These are phyloP conservation scores for Steinernema khuongi DNA, from an alignment of 1,140 invertebrate genomes.

Conservation along the genomic window DNA sequence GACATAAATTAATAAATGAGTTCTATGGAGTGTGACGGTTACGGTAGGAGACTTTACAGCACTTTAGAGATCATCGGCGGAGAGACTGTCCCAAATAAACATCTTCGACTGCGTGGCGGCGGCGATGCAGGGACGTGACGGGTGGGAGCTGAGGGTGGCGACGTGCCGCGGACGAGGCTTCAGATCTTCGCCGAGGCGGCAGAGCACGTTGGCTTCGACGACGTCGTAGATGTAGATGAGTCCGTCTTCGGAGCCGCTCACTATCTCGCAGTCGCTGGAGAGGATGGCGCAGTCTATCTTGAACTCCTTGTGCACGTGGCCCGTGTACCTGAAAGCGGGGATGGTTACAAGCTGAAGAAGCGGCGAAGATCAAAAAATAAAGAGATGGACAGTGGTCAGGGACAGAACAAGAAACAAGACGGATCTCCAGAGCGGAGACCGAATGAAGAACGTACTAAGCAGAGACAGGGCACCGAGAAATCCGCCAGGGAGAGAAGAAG, in stretches of 20 bases:
- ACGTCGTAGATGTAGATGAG: conserved; percentile 6
- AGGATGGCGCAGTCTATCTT: conserved; percentile 1
- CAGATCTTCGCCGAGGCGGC: conserved; percentile 1
- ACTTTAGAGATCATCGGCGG: conserved; percentile 1
- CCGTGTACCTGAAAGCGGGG: neutral
- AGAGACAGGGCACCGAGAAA: no score
- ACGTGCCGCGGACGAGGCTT: neutral
- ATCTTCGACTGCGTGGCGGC: neutral
- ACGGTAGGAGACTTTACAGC: neutral
- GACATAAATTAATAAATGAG: neutral
- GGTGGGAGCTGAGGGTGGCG: neutral
- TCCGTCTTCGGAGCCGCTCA: neutral
- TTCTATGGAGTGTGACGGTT: neutral
- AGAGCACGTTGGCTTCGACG: neutral
- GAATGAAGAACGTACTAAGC: no score
- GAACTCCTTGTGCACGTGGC: neutral
- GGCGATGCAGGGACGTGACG: neutral
- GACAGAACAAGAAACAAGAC: no score
- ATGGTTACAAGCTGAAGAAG: no score
- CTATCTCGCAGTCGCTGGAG: neutral
- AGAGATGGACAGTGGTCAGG: no score
- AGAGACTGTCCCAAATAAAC: neutral
- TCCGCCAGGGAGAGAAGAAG: no score
- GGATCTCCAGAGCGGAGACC: no score
- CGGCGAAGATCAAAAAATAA: no score